Conservation (phyloP, 2,888 invertebrate genomes). For the Orthosia gothica region DNA sequence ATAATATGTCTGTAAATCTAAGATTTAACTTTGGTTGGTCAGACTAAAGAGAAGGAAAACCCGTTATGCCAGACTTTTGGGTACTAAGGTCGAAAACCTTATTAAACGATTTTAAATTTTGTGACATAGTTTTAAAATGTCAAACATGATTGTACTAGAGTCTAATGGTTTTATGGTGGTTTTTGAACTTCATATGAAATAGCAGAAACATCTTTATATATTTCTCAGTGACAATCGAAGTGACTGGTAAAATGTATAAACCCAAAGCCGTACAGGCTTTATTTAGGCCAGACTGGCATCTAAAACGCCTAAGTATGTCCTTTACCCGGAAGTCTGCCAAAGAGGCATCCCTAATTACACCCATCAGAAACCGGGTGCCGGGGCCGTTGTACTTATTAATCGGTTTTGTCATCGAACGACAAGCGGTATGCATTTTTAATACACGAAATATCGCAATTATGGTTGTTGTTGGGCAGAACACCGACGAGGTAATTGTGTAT, state of each 20-base stretch:
- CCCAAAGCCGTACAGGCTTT: no score
- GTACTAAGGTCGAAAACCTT: background rate
- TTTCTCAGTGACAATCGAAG: background rate
- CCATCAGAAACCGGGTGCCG: slow-evolving; percentile 64
- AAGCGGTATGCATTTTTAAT: slow-evolving; percentile 63
- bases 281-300: background rate
- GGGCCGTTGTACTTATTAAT: slow-evolving; percentile 76
- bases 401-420: slow-evolving; percentile 65
- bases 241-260: background rate
- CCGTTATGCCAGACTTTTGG: no score
- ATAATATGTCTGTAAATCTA: no score
- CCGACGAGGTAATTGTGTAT: slow-evolving; percentile 52
- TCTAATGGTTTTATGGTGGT: background rate
- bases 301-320: background rate
- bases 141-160: no score
- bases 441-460: slow-evolving; percentile 64
- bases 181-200: background rate
- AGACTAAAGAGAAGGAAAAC: no score
- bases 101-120: background rate
- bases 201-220: background rate
- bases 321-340: background rate
- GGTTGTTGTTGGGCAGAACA: slow-evolving; percentile 40
- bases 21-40: no score
- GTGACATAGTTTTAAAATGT: background rate
- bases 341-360: slow-evolving; percentile 39